Evolutionary conservation across 2,797 vertebrate genomes (phyloP).

Genomic region (Scolopax rusticola): DNA sequence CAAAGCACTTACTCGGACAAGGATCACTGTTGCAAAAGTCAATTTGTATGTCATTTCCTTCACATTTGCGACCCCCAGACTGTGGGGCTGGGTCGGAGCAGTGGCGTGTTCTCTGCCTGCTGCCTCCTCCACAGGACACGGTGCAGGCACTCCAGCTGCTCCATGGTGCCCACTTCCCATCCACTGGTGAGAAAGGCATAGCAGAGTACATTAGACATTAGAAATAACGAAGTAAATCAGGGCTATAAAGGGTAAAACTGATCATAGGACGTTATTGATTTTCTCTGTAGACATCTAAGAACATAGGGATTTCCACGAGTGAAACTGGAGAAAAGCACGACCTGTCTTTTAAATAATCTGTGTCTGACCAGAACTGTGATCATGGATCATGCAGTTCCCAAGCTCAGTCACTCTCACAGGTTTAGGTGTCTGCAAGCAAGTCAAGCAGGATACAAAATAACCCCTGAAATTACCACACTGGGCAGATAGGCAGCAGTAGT

Average conservation of each 20-base stretch:
- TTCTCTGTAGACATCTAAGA: neutral
- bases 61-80: conserved; percentile 89
- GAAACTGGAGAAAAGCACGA: neutral
- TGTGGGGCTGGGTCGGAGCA: conserved; percentile 90
- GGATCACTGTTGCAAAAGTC: conserved; percentile 95
- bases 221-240: neutral
- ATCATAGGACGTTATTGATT: neutral
- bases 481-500: neutral
- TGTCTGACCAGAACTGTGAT: neutral
- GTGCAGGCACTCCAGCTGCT: conserved; percentile 92
- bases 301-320: neutral
- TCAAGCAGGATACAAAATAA: neutral
- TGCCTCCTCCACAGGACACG: conserved; percentile 93
- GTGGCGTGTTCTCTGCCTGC: conserved; percentile 87
- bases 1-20: conserved; percentile 89
- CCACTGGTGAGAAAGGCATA: conserved; percentile 80
- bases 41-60: conserved; percentile 89
- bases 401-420: neutral
- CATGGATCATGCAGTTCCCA: neutral
- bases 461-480: neutral
- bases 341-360: neutral
- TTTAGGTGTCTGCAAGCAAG: neutral
- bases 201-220: neutral
- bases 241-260: neutral
- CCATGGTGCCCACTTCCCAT: conserved; percentile 95